phyloP scores from a whole-genome alignment of 2,797 vertebrate genomes.

The Epinephelus awoara region DNA sequence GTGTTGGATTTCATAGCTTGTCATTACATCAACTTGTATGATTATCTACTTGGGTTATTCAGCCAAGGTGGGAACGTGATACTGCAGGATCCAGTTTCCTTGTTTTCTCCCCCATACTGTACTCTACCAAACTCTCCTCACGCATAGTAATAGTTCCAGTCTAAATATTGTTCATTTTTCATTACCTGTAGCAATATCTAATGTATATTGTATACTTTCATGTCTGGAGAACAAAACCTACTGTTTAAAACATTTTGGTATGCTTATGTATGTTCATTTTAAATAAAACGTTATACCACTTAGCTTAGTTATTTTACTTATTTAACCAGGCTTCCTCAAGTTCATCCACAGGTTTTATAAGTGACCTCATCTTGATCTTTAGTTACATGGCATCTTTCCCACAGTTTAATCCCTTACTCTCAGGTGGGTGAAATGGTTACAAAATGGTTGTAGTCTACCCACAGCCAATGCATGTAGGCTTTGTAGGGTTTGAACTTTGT shows the following conservation, averaged over 20 bases:
- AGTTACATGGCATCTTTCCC: conserved; percentile 76
- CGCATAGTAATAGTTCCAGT: conserved; percentile 72
- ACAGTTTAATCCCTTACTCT: conserved; percentile 71
- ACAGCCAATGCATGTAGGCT: conserved; percentile 87
- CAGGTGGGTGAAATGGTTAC: conserved; percentile 81
- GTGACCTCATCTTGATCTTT: conserved; percentile 58
- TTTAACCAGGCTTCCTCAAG: conserved; percentile 86
- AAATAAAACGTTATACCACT: conserved; percentile 88
- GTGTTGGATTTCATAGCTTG: conserved; percentile 84
- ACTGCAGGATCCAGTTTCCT: conserved; percentile 68
- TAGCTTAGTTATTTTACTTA: conserved; percentile 88
- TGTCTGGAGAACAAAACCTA: conserved; percentile 85
- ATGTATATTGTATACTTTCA: conserved; percentile 88
- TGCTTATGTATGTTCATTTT: conserved; percentile 91
- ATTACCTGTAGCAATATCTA: conserved; percentile 82
- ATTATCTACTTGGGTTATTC: conserved; percentile 72
- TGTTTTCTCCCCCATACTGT: conserved; percentile 69
- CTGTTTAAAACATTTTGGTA: conserved; percentile 85
- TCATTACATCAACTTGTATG: conserved; percentile 77
- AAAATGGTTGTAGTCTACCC: conserved; percentile 77
- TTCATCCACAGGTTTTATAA: conserved; percentile 83
- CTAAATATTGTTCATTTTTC: conserved; percentile 80
- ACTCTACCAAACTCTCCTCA: conserved; percentile 53
- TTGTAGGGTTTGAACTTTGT: conserved; percentile 80
- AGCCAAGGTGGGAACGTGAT: conserved; percentile 65